Evolutionary conservation across 2,888 invertebrate species (phyloP), one percentile per base, ranked within the genome.

Genomic region (Xylocampa areola): DNA sequence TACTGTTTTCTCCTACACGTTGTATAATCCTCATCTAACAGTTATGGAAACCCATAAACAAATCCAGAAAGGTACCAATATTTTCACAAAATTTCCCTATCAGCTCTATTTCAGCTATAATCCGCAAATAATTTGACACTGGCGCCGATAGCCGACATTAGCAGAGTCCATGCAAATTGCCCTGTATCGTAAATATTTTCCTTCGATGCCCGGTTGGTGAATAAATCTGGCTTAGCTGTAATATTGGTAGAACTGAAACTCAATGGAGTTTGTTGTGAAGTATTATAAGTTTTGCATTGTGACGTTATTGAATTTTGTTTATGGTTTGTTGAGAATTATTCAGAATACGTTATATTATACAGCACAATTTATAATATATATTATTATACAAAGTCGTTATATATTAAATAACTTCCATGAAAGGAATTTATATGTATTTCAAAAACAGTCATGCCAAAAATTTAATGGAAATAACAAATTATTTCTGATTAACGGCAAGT

Each of bases 81-180:
- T 32, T 32, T n/a, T 32, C 6, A 14, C 17, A 30, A 52, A 40
- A 65, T 35, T 33, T 13, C 11, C 30, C 51, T 58, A 73, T 57
- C 41, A 50, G 32, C 21, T 10, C 29, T 72, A 74, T 66, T 67
- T 71, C 14, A 39, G 10, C 35, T 29, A 23, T 67, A 74, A 74
- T 71, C 75, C 47, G 43, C 53, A 68, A 61, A 73, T 75, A 68
- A 68, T 71, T 75, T 61, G 72, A 67, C 50, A 41, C 16, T 32
- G 43, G 43, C 37, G 53, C 39, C 54, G 57, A 67, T 71, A 64
- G 44, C 54, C 36, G 29, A 52, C 43, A 71, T 71, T 74, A 71
- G 68, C 53, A 23, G 47, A 33, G 41, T 27, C 47, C 35, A 70
- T 73, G 75, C 72, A 71, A 71, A 73, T 75, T 51, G 57, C 71